These are phyloP conservation scores for Leptatherina wallacei DNA, from an alignment of 2,797 vertebrate genomes.

Conservation along the genomic window DNA sequence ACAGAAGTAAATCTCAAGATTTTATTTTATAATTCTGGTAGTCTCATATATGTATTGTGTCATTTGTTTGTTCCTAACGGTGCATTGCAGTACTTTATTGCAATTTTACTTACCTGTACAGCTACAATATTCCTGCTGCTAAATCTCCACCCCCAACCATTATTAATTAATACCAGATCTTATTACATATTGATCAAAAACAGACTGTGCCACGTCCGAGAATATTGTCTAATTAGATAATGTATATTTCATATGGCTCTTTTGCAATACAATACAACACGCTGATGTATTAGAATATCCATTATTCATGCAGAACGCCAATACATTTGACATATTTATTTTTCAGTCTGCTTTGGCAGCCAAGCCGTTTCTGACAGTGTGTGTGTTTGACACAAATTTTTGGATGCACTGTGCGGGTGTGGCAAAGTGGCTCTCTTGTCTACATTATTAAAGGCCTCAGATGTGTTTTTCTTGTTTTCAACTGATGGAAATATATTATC, in stretches of 20 bases:
- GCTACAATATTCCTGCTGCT: conserved; percentile 42
- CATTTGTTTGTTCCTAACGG: conserved; percentile 52
- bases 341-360: conserved; percentile 65
- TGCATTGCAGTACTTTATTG: conserved; percentile 34
- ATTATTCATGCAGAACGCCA: conserved; percentile 76
- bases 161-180: conserved; percentile 81
- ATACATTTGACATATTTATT: conserved; percentile 79
- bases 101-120: conserved; percentile 63
- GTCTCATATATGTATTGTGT: conserved; percentile 58
- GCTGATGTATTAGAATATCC: conserved; percentile 73
- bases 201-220: conserved; percentile 71
- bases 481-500: conserved; percentile 79
- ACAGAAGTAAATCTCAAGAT: conserved; percentile 62
- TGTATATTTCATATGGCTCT: conserved; percentile 76
- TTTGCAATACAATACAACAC: conserved; percentile 78
- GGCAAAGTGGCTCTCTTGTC: conserved; percentile 73
- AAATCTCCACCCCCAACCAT: conserved; percentile 57
- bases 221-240: conserved; percentile 80
- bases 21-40: conserved; percentile 51
- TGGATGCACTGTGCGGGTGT: conserved; percentile 69
- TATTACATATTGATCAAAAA: conserved; percentile 82
- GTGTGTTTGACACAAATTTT: conserved; percentile 72
- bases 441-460: conserved; percentile 84
- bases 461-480: conserved; percentile 84
- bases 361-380: conserved; percentile 68